These are phyloP conservation scores for Papilio polytes DNA, from an alignment of 1,140 invertebrate species.

Conservation along the genomic window DNA sequence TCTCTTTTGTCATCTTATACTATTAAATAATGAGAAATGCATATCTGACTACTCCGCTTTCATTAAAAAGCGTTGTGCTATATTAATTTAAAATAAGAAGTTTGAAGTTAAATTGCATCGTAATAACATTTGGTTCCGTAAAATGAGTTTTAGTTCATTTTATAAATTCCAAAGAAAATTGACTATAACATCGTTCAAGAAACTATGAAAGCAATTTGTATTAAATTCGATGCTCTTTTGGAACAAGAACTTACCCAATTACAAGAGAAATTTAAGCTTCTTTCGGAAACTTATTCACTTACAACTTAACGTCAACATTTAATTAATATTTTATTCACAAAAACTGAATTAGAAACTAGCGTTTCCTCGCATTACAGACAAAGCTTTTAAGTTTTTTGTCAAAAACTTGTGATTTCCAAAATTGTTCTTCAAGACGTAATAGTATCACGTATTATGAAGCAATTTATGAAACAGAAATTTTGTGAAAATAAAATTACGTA, in stretches of 20 bases:
- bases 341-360: conserved; percentile 39
- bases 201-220: conserved; percentile 26
- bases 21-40: too few species aligned
- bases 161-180: neutral
- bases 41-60: too few species aligned
- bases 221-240: conserved; percentile 34
- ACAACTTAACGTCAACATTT: conserved; percentile 55
- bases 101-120: neutral
- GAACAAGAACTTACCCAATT: conserved; percentile 36
- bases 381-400: conserved; percentile 23
- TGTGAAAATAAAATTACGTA: too few species aligned
- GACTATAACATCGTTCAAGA: conserved; percentile 4
- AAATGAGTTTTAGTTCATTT: neutral
- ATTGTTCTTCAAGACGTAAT: conserved; percentile 16
- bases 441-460: too few species aligned
- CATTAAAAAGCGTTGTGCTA: too few species aligned
- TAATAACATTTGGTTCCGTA: neutral
- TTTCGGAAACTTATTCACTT: conserved; percentile 50
- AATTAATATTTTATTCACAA: conserved; percentile 55
- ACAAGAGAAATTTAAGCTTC: conserved; percentile 44
- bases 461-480: too few species aligned
- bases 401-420: conserved; percentile 50
- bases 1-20: too few species aligned
- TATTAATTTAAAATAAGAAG: neutral
- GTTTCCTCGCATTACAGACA: conserved; percentile 40